phyloP scores from a whole-genome alignment of 2,113 vertebrate species.

The Eidolon helvum region DNA sequence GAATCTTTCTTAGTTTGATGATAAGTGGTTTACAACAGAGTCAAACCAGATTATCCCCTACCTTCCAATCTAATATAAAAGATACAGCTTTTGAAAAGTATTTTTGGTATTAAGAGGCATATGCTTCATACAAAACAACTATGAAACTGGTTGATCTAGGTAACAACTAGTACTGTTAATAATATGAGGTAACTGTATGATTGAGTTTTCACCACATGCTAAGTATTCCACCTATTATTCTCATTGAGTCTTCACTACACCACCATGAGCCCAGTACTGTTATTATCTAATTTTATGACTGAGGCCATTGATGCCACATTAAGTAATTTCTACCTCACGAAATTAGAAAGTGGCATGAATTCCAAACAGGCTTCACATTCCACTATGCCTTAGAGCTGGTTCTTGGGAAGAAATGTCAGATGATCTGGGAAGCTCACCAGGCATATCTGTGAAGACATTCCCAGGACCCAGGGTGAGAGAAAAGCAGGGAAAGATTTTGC shows the following conservation, averaged over 20 bases:
- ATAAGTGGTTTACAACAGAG: background rate
- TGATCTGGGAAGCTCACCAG: background rate
- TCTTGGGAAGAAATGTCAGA: background rate
- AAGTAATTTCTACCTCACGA: background rate
- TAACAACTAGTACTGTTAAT: background rate
- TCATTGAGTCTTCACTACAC: background rate
- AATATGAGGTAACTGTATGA: background rate
- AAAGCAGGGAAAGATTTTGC: background rate
- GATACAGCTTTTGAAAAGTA: background rate
- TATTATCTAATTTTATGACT: background rate
- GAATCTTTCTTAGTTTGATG: slow-evolving; percentile 3
- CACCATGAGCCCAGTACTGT: background rate
- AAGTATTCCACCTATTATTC: background rate
- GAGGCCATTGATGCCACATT: rapidly evolving
- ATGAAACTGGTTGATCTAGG: background rate
- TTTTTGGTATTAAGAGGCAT: background rate
- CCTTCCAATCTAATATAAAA: background rate
- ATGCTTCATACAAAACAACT: background rate
- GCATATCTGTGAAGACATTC: background rate
- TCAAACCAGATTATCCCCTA: background rate
- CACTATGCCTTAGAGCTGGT: background rate
- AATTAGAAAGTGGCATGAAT: background rate
- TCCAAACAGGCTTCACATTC: background rate
- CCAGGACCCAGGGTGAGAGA: background rate
- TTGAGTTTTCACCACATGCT: background rate